phyloP scores from a whole-genome alignment of 2,797 vertebrate species.

The Gallirallus australis region DNA sequence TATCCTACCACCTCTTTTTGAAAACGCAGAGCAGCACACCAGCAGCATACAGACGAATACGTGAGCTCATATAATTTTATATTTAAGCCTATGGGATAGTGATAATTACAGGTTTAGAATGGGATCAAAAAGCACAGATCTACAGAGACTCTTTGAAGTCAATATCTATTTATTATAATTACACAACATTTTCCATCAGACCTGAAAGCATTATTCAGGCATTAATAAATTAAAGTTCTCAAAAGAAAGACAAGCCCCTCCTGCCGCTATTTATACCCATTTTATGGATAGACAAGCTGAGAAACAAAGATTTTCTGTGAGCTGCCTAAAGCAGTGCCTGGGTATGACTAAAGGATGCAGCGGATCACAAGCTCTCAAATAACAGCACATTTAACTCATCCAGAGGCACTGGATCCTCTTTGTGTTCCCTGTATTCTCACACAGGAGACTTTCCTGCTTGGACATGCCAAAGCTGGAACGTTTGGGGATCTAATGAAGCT shows the following conservation, averaged over 20 bases:
- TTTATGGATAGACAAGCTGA: not conserved
- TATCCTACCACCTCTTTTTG: not conserved
- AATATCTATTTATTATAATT: constrained; percentile 69
- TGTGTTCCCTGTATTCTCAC: not conserved
- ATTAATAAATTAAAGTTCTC: constrained; percentile 46
- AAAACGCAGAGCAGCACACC: not conserved
- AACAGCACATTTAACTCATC: not conserved
- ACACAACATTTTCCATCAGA: constrained; percentile 47
- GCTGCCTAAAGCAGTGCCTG: not conserved
- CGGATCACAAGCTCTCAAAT: not conserved
- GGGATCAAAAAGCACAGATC: constrained; percentile 64
- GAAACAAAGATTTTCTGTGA: not conserved
- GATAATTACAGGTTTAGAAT: constrained; percentile 65
- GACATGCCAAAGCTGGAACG: not conserved
- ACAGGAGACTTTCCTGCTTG: not conserved
- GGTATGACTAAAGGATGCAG: not conserved
- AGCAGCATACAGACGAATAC: constrained; percentile 38
- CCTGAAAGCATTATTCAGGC: constrained; percentile 51
- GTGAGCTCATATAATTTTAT: constrained; percentile 7
- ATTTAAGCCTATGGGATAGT: constrained; percentile 62
- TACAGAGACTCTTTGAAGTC: constrained; percentile 66
- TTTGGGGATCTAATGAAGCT: not conserved
- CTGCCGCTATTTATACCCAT: constrained; percentile 5
- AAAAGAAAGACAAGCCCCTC: not conserved
- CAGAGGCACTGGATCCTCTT: not conserved